Conservation (phyloP, 2,113 vertebrate genomes). For the Uria lomvia region DNA sequence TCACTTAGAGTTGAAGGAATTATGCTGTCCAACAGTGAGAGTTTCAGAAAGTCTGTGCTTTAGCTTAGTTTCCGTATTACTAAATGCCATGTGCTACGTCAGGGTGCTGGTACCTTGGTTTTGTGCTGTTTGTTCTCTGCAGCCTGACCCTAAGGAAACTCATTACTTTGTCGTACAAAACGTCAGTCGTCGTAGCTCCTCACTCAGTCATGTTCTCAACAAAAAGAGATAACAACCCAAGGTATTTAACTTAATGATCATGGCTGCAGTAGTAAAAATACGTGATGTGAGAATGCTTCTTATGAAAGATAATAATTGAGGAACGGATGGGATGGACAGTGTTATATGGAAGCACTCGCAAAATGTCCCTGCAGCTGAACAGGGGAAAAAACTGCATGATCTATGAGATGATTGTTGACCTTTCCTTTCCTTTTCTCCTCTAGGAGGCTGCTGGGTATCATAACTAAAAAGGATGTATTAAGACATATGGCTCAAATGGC, state of each 20-base stretch:
- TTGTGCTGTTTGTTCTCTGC: background rate
- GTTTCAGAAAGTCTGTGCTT: background rate
- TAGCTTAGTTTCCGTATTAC: background rate
- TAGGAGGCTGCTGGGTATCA: conserved; percentile 83
- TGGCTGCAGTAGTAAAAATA: background rate
- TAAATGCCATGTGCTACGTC: background rate
- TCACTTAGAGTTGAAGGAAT: background rate
- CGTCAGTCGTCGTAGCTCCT: background rate
- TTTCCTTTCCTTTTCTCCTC: conserved; percentile 54
- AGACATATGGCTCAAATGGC: conserved; percentile 99
- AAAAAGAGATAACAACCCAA: background rate
- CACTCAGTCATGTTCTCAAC: background rate
- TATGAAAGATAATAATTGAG: background rate
- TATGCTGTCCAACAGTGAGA: background rate
- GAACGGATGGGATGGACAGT: background rate
- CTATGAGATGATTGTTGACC: conserved; percentile 14
- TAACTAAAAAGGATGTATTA: conserved; percentile 97
- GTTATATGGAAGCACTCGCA: background rate
- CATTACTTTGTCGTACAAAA: background rate
- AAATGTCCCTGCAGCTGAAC: background rate
- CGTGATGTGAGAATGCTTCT: background rate
- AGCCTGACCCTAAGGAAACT: background rate
- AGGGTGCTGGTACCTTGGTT: background rate
- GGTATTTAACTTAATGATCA: background rate
- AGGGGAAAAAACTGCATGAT: background rate